phyloP scores from a whole-genome alignment of 1,140 invertebrate genomes.

The Triops cancriformis region DNA sequence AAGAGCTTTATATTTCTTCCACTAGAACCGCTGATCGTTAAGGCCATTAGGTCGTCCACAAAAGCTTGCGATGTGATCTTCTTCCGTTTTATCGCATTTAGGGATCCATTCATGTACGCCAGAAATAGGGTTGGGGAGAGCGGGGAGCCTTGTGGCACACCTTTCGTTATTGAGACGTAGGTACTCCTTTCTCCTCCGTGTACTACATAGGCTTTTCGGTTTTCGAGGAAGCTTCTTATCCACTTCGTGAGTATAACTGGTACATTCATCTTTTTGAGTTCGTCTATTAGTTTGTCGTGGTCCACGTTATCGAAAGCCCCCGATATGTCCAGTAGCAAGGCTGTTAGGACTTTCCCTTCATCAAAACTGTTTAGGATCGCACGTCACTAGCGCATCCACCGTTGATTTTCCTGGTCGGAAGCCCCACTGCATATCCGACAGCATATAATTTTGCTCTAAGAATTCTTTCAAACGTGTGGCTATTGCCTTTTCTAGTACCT shows the following conservation, averaged over 20 bases:
- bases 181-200: not conserved
- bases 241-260: not conserved
- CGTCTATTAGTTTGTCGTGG: too few relatives aligned
- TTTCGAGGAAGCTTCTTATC: not conserved
- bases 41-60: not conserved
- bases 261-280: not conserved
- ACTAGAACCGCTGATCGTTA: not conserved
- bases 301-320: constrained; percentile 19
- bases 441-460: not conserved
- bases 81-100: not conserved
- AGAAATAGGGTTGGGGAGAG: constrained; percentile 6
- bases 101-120: not conserved
- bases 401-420: constrained; percentile 7
- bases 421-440: constrained; percentile 13
- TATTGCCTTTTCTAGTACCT: constrained; percentile 16
- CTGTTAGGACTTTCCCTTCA: constrained; percentile 9
- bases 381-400: not conserved
- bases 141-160: constrained; percentile 15
- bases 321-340: not conserved
- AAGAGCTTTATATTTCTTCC: constrained; percentile 16
- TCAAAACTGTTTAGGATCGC: not conserved
- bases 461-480: not conserved
- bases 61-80: not conserved
- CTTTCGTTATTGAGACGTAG: not conserved
- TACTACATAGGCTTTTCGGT: not conserved